These are phyloP conservation scores for Frieseomelitta varia DNA, from an alignment of 1,140 invertebrate genomes.

Conservation along the genomic window DNA sequence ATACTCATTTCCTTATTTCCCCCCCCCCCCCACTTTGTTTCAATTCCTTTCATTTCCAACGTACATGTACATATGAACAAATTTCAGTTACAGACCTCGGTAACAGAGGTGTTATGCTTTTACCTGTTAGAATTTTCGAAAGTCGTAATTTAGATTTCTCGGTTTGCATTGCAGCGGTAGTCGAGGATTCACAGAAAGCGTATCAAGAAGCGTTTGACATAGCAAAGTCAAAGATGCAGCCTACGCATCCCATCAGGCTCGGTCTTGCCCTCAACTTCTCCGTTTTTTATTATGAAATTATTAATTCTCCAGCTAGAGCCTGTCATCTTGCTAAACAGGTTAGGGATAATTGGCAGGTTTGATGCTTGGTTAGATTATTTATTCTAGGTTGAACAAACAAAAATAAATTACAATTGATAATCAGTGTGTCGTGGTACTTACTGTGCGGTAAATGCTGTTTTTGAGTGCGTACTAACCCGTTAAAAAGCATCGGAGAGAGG, in stretches of 20 bases:
- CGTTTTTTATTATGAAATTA: slow-evolving; percentile 99
- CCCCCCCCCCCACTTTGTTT: neutral
- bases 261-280: slow-evolving; percentile 99
- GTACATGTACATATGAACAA: neutral
- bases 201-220: slow-evolving; percentile 99
- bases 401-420: neutral
- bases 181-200: slow-evolving; percentile 98
- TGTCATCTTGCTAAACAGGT: slow-evolving; percentile 99
- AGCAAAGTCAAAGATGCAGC: slow-evolving; percentile 98
- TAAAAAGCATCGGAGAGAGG: neutral
- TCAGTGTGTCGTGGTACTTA: neutral
- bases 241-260: slow-evolving; percentile 98
- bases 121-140: slow-evolving; percentile 8
- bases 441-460: neutral
- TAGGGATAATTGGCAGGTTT: slow-evolving; percentile 74
- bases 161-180: slow-evolving; percentile 91
- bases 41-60: neutral
- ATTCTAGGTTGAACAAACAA: neutral
- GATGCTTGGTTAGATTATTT: slow-evolving; percentile 32
- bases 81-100: neutral
- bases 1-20: neutral
- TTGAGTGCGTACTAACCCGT: slow-evolving; percentile 28
- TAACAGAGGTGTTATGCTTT: neutral
- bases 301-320: slow-evolving; percentile 97
- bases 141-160: slow-evolving; percentile 50